These are phyloP conservation scores for Parthenolecanium corni DNA, from an alignment of 2,888 invertebrate species.

Conservation along the genomic window DNA sequence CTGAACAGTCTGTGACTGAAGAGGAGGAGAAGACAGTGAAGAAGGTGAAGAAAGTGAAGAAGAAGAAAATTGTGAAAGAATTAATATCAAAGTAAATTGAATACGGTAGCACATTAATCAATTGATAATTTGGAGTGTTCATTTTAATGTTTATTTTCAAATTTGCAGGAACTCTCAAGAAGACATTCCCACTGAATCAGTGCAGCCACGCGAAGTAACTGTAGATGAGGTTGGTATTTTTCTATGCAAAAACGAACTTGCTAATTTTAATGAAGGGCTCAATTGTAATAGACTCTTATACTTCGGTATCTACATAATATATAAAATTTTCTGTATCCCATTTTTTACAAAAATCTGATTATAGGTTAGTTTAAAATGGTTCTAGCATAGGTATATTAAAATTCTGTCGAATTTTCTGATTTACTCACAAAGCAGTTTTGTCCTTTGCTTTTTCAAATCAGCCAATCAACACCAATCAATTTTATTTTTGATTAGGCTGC, in stretches of 20 bases:
- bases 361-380: too few relatives aligned
- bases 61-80: slow-evolving; percentile 35
- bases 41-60: slow-evolving; percentile 41
- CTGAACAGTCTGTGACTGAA: slow-evolving; percentile 20
- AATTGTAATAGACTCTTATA: too few relatives aligned
- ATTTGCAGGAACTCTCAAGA: slow-evolving; percentile 1
- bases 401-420: too few relatives aligned
- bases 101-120: background rate
- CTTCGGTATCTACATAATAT: too few relatives aligned
- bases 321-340: too few relatives aligned
- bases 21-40: slow-evolving; percentile 38
- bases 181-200: slow-evolving; percentile 10
- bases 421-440: too few relatives aligned
- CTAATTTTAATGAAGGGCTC: background rate
- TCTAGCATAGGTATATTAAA: too few relatives aligned
- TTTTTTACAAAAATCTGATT: too few relatives aligned
- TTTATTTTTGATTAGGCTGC: too few relatives aligned
- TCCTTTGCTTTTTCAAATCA: too few relatives aligned
- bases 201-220: slow-evolving; percentile 35
- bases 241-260: background rate
- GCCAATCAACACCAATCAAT: too few relatives aligned
- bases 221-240: slow-evolving; percentile 36
- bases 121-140: too few relatives aligned
- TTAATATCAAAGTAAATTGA: slow-evolving; percentile 34
- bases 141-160: background rate